These are phyloP conservation scores for Melanostoma mellinum DNA, from an alignment of 2,888 invertebrate species.

Conservation along the genomic window DNA sequence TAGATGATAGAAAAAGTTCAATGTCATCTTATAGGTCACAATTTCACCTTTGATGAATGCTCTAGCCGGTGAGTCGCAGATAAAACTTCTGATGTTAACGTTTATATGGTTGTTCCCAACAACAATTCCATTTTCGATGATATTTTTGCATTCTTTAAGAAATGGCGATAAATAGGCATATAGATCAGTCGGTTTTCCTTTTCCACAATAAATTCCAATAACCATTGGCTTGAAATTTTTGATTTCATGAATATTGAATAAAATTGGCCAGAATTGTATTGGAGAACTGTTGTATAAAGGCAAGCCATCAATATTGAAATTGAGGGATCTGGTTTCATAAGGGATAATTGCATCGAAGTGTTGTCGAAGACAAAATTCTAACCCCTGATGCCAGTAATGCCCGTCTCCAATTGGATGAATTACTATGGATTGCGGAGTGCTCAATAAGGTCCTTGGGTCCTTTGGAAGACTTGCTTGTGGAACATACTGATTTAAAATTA, in stretches of 20 bases:
- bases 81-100: background rate
- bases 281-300: conserved; percentile 6
- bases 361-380: conserved; percentile 3
- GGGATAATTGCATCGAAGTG: background rate
- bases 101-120: background rate
- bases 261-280: conserved; percentile 13
- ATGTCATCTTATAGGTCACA: background rate
- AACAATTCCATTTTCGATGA: conserved; percentile 12
- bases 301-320: conserved; percentile 1
- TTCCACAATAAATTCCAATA: conserved; percentile 7
- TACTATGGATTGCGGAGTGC: background rate
- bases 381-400: conserved; percentile 8
- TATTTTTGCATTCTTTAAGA: conserved; percentile 3
- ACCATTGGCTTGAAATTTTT: conserved; percentile 1
- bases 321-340: background rate
- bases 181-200: conserved; percentile 11
- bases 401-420: conserved; percentile 5
- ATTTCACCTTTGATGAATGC: conserved; percentile 4
- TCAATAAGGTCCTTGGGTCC: background rate
- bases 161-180: background rate
- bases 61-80: conserved; percentile 9
- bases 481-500: background rate
- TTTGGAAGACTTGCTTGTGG: background rate
- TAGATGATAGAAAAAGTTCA: background rate
- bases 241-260: conserved; percentile 1